Conservation (phyloP, 2,888 invertebrate species). For the Yponomeuta malinellus region DNA sequence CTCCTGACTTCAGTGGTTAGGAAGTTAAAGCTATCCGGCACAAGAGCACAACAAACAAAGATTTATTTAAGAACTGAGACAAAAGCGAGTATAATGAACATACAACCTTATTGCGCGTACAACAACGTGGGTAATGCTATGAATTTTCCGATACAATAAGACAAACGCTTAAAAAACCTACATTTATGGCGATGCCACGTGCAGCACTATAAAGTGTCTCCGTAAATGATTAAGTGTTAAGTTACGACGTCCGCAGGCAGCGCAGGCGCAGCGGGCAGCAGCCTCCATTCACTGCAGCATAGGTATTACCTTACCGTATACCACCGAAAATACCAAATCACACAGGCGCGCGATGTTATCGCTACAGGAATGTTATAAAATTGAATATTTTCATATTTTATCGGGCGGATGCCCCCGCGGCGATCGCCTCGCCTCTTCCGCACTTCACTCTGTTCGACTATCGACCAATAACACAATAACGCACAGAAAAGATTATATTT, state of each 20-base stretch:
- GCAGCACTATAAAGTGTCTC: conserved; percentile 61
- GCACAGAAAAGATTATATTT: conserved; percentile 30
- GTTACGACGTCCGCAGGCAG: conserved; percentile 56
- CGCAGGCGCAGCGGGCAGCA: conserved; percentile 63
- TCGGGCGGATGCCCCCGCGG: conserved; percentile 51
- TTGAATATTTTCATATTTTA: conserved; percentile 71
- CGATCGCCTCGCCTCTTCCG: conserved; percentile 45
- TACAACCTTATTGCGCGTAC: not conserved
- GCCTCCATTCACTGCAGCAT: conserved; percentile 56
- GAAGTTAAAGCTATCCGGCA: too few species aligned
- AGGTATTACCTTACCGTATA: conserved; percentile 67
- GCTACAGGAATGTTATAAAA: conserved; percentile 67
- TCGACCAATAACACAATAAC: conserved; percentile 26
- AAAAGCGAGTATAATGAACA: not conserved
- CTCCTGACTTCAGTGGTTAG: too few species aligned
- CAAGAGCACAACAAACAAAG: too few species aligned
- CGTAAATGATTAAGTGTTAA: conserved; percentile 73
- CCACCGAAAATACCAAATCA: conserved; percentile 74
- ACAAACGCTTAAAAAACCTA: not conserved
- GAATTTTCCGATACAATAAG: not conserved
- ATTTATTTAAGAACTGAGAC: not conserved
- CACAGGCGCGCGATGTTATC: conserved; percentile 64
- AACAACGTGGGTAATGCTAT: not conserved
- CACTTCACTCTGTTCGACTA: conserved; percentile 29
- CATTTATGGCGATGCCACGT: conserved; percentile 18